Percentiles rank a stretch among this genome's conserved stretches.
Evolutionary conservation across 2,797 vertebrate species (phyloP).

Genomic region (Pseudomugil tenellus): DNA sequence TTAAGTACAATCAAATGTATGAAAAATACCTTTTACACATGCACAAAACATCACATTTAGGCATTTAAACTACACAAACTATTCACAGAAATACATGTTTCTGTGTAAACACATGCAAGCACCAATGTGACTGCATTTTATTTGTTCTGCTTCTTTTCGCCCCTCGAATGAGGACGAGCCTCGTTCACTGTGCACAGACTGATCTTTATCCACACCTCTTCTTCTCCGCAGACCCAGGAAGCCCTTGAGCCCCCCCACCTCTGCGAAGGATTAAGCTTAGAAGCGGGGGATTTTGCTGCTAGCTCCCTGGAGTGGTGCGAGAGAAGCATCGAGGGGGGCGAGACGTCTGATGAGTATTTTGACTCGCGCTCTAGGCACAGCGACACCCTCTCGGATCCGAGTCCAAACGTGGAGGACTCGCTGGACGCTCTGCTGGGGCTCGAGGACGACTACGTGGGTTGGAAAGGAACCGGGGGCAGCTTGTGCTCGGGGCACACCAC

Average conservation of each 20-base stretch:
- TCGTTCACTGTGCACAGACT: too few species aligned
- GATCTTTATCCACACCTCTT: constrained; percentile 15
- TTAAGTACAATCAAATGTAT: too few species aligned
- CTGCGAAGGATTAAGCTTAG: constrained; percentile 71
- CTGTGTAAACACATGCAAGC: too few species aligned
- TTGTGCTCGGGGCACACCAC: constrained; percentile 30
- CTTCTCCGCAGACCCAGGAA: constrained; percentile 79
- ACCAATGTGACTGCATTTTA: too few species aligned
- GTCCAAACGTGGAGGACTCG: constrained; percentile 51
- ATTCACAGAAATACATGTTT: too few species aligned
- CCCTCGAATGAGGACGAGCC: too few species aligned
- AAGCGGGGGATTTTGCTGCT: constrained; percentile 66
- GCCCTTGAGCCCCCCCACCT: constrained; percentile 72
- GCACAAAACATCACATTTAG: too few species aligned
- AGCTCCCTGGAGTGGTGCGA: constrained; percentile 70
- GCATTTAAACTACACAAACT: too few species aligned
- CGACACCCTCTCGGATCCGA: constrained; percentile 79
- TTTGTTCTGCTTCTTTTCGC: too few species aligned
- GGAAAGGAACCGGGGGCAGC: constrained; percentile 13
- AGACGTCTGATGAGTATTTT: constrained; percentile 78
- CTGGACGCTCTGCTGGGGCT: constrained; percentile 36
- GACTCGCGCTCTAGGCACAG: constrained; percentile 83
- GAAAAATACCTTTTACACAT: too few species aligned
- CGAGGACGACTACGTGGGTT: constrained; percentile 34
- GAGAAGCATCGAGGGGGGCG: constrained; percentile 22